phyloP scores from a whole-genome alignment of 2,797 vertebrate genomes.

The Crax fasciolata region DNA sequence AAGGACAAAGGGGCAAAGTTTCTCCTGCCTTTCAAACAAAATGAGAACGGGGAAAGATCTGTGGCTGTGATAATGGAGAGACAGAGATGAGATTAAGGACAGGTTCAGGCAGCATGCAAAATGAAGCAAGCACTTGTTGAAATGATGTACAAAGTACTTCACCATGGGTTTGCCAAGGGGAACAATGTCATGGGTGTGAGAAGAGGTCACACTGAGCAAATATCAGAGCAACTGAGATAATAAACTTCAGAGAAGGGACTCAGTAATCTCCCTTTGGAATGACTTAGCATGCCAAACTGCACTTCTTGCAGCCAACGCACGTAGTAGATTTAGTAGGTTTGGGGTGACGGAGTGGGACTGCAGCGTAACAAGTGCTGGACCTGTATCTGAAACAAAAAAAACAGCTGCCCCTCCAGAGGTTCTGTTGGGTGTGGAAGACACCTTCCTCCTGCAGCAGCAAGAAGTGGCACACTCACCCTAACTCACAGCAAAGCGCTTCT shows the following conservation, averaged over 20 bases:
- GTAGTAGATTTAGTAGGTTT: not conserved
- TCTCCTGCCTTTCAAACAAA: not conserved
- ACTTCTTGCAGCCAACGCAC: not conserved
- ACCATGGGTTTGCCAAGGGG: not conserved
- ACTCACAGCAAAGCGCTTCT: not conserved
- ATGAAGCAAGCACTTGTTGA: not conserved
- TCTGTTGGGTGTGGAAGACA: not conserved
- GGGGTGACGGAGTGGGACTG: not conserved
- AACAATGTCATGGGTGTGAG: not conserved
- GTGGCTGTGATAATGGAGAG: not conserved
- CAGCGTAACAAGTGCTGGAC: not conserved
- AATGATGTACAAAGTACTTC: not conserved
- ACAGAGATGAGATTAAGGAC: not conserved
- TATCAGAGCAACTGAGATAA: not conserved
- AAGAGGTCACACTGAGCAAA: not conserved
- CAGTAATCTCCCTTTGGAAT: not conserved
- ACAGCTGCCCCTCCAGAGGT: not conserved
- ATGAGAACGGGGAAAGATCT: not conserved
- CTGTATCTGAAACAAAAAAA: not conserved
- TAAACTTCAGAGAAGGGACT: not conserved
- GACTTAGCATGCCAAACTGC: not conserved
- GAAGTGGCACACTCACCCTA: not conserved
- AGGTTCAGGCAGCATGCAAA: not conserved
- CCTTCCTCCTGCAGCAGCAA: constrained; percentile 1
- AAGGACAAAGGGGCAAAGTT: not conserved